These are phyloP conservation scores for Eristalinus sepulchralis DNA, from an alignment of 2,888 invertebrate genomes.

Conservation along the genomic window DNA sequence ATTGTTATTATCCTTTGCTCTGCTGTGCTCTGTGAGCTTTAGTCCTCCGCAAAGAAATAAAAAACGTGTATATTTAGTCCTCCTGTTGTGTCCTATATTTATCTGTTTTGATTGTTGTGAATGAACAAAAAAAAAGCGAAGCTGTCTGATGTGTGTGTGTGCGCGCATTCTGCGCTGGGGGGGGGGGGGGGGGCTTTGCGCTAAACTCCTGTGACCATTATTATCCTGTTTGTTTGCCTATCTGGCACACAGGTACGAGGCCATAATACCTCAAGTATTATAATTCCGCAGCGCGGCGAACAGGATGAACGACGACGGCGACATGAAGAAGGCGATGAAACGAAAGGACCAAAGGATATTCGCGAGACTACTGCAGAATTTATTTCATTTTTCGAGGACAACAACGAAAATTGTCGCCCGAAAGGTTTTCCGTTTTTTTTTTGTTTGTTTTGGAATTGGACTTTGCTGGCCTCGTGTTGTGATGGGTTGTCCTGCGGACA, in stretches of 20 bases:
- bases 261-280: slow-evolving; percentile 67
- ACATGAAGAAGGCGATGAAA: not conserved
- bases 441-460: slow-evolving; percentile 24
- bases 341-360: slow-evolving; percentile 22
- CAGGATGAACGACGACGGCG: slow-evolving; percentile 7
- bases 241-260: slow-evolving; percentile 54
- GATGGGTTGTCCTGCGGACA: slow-evolving; percentile 66
- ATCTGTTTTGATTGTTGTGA: slow-evolving; percentile 58
- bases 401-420: not conserved
- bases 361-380: slow-evolving; percentile 45
- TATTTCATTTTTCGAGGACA: slow-evolving; percentile 28
- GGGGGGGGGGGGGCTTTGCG: slow-evolving; percentile 53
- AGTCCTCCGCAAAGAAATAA: slow-evolving; percentile 19
- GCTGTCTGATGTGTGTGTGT: slow-evolving; percentile 25
- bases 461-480: slow-evolving; percentile 34
- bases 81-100: slow-evolving; percentile 48
- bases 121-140: not conserved
- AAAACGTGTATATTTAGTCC: slow-evolving; percentile 22
- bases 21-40: slow-evolving; percentile 37
- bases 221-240: slow-evolving; percentile 67
- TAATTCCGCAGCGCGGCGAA: slow-evolving; percentile 63
- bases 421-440: slow-evolving; percentile 2
- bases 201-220: slow-evolving; percentile 66
- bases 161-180: slow-evolving; percentile 27
- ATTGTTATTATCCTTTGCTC: slow-evolving; percentile 63